A percentile compares a stretch with the other conserved stretches of the same genome.
Conservation (phyloP, 2,888 invertebrate species). For the Platycheirus rosarum region DNA sequence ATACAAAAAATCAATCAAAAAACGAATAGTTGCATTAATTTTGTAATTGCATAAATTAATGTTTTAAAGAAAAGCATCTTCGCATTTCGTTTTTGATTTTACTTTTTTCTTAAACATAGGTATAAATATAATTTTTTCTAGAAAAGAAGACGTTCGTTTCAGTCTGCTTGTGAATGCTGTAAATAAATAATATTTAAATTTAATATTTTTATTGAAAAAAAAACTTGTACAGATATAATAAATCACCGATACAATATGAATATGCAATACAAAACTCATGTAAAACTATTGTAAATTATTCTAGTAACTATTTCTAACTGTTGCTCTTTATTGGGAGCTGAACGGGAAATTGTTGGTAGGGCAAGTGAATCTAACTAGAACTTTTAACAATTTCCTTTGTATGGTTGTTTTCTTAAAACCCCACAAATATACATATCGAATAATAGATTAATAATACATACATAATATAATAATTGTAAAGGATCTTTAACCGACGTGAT, state of each 20-base stretch:
- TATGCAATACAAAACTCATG: constrained; percentile 7
- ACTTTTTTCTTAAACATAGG: constrained; percentile 31
- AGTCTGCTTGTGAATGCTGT: constrained; percentile 70
- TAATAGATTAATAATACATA: no score
- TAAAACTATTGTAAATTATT: constrained; percentile 25
- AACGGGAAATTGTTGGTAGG: no score
- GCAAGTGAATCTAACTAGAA: no score
- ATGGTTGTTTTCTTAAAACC: no score
- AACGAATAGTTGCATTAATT: constrained; percentile 13
- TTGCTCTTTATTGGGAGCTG: not conserved
- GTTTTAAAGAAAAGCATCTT: constrained; percentile 44
- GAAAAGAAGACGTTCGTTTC: constrained; percentile 50
- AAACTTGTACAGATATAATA: constrained; percentile 51
- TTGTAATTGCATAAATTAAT: constrained; percentile 36
- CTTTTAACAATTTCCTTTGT: no score
- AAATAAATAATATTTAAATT: constrained; percentile 49
- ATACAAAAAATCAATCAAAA: not conserved
- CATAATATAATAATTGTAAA: no score
- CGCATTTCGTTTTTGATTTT: constrained; percentile 45
- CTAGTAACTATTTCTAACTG: constrained; percentile 33
- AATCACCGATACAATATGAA: not conserved
- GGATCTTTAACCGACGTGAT: no score
- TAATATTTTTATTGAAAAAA: constrained; percentile 29
- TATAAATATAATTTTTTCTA: constrained; percentile 29
- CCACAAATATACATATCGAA: no score